Conservation (phyloP, 2,888 invertebrate species). For the Zele albiditarsus region DNA sequence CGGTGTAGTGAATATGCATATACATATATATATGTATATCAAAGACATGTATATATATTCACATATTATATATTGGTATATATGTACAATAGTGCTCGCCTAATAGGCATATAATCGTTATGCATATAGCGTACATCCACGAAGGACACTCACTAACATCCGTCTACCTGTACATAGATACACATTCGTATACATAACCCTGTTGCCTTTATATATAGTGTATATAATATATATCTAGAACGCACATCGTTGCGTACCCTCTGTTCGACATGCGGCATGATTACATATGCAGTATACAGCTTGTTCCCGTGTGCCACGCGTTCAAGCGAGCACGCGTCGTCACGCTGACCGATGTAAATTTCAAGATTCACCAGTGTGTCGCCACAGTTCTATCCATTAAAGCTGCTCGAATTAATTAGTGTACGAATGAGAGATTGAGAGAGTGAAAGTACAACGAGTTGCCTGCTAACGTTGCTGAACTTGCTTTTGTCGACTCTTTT, state of each 20-base stretch:
- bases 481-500: conserved; percentile 3
- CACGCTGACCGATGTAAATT: conserved; percentile 57
- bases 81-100: conserved; percentile 63
- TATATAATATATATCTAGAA: conserved; percentile 20
- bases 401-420: conserved; percentile 22
- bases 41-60: conserved; percentile 25
- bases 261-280: conserved; percentile 59
- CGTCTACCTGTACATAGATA: conserved; percentile 27
- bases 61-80: conserved; percentile 47
- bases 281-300: conserved; percentile 58
- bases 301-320: conserved; percentile 48
- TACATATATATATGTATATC: conserved; percentile 36
- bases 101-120: conserved; percentile 72
- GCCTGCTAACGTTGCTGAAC: background rate
- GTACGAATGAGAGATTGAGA: background rate
- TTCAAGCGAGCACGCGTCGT: conserved; percentile 49
- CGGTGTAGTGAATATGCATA: conserved; percentile 19
- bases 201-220: conserved; percentile 6
- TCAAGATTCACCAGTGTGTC: conserved; percentile 42
- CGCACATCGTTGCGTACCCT: conserved; percentile 32
- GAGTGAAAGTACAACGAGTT: background rate
- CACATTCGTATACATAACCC: conserved; percentile 7
- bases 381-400: conserved; percentile 17
- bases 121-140: conserved; percentile 58
- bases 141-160: conserved; percentile 29